phyloP scores from a whole-genome alignment of 2,797 vertebrate genomes.

The Spinus olivaceus region DNA sequence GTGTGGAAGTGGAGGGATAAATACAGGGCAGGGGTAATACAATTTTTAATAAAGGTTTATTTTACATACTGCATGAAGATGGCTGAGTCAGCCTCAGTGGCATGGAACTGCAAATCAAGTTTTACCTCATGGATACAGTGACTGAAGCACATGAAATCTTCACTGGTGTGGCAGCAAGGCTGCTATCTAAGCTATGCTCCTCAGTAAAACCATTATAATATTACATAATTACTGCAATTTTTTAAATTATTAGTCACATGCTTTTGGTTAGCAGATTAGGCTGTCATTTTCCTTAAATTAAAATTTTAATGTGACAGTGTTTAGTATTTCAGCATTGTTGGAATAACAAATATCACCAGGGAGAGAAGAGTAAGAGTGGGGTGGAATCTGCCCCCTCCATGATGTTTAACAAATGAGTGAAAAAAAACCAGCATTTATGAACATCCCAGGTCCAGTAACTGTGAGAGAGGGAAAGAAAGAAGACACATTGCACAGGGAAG shows the following conservation, averaged over 20 bases:
- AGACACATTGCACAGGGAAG: background rate
- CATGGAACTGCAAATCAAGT: background rate
- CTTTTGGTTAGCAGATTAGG: slow-evolving; percentile 17
- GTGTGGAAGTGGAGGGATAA: background rate
- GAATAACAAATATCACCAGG: background rate
- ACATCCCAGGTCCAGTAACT: background rate
- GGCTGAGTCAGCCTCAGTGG: background rate
- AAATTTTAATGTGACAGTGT: background rate
- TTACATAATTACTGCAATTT: background rate
- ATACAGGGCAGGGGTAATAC: background rate
- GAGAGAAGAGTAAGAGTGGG: background rate
- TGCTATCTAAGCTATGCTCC: background rate
- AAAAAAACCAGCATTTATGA: background rate
- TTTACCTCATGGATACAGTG: background rate
- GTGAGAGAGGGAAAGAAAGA: background rate
- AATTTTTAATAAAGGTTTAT: background rate
- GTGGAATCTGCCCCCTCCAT: background rate
- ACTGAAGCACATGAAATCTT: background rate
- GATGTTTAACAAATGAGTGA: background rate
- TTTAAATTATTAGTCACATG: background rate
- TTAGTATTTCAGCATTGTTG: background rate
- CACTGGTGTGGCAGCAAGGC: background rate
- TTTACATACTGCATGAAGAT: background rate
- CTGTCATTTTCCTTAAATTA: slow-evolving; percentile 22
- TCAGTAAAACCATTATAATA: background rate